Percentiles rank a stretch among this genome's conserved stretches.
Evolutionary conservation across 2,888 invertebrate species (phyloP).

Genomic region (Cerceris ruficornis): DNA sequence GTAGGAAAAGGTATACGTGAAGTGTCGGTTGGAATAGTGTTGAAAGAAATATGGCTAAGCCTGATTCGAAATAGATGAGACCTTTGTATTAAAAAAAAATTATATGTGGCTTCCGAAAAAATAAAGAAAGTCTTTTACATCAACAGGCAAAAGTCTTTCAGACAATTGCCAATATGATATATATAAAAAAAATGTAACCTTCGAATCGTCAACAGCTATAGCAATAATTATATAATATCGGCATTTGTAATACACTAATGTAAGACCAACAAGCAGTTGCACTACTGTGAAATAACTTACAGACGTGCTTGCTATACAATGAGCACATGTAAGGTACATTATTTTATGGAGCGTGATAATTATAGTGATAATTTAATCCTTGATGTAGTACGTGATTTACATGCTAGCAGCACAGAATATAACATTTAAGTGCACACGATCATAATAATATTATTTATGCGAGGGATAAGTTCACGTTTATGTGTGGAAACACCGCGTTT

Average conservation of each 20-base stretch:
- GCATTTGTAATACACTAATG: no score
- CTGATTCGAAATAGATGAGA: no score
- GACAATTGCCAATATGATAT: no score
- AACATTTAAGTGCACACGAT: background rate
- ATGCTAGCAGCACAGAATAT: background rate
- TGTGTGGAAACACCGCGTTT: background rate
- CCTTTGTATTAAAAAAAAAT: no score
- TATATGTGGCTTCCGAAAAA: background rate
- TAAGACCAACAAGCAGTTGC: no score
- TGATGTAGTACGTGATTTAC: conserved; percentile 1
- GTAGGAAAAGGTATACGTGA: no score
- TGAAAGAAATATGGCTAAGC: no score
- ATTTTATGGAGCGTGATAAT: background rate
- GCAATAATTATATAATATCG: no score
- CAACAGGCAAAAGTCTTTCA: background rate
- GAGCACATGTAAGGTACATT: background rate
- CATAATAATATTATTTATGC: background rate
- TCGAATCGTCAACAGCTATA: no score
- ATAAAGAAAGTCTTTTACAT: background rate
- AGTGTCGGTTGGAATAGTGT: no score
- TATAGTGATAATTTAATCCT: conserved; percentile 2
- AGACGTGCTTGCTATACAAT: background rate
- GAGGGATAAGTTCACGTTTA: background rate
- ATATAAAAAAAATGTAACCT: no score
- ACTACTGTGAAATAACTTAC: no score